Percentiles rank a stretch among this genome's conserved stretches.
Conservation (phyloP, 2,888 invertebrate species). For the Gasteruption jaculator region DNA sequence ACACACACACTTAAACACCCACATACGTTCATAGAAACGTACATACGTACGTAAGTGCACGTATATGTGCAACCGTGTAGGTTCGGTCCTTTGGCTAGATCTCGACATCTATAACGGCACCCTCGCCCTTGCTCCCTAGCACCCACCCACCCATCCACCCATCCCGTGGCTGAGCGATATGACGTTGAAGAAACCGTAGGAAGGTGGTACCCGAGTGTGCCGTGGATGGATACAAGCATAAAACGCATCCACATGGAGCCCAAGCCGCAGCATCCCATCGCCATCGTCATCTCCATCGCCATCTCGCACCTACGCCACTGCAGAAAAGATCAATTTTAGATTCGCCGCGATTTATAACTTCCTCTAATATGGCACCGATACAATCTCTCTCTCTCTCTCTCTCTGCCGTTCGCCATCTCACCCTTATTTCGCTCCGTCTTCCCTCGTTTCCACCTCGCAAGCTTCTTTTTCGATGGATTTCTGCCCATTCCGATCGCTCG, state of each 20-base stretch:
- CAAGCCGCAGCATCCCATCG: too few species aligned
- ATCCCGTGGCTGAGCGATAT: too few species aligned
- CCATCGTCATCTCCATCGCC: too few species aligned
- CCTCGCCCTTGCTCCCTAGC: too few species aligned
- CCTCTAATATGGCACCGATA: slow-evolving; percentile 50
- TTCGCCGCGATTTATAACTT: slow-evolving; percentile 52
- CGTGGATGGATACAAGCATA: slow-evolving; percentile 16
- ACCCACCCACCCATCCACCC: too few species aligned
- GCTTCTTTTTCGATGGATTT: too few species aligned
- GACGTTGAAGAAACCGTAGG: too few species aligned
- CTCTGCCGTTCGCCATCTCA: slow-evolving; percentile 17
- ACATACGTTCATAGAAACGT: not conserved
- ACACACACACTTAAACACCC: slow-evolving; percentile 7
- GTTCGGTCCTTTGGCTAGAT: too few species aligned
- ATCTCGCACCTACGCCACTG: slow-evolving; percentile 24
- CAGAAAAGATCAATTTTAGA: slow-evolving; percentile 53
- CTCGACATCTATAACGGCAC: slow-evolving; percentile 14
- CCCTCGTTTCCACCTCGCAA: slow-evolving; percentile 16
- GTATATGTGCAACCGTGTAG: slow-evolving; percentile 8
- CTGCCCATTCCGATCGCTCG: too few species aligned
- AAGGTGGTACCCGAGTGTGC: slow-evolving; percentile 27
- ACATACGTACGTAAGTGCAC: slow-evolving; percentile 9
- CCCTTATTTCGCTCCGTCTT: slow-evolving; percentile 19
- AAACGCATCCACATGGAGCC: slow-evolving; percentile 9
- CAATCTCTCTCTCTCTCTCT: slow-evolving; percentile 23